Evolutionary conservation across 2,888 invertebrate species (phyloP), one percentile per base, ranked within the genome.

Genomic region (Danaus chrysippus): DNA sequence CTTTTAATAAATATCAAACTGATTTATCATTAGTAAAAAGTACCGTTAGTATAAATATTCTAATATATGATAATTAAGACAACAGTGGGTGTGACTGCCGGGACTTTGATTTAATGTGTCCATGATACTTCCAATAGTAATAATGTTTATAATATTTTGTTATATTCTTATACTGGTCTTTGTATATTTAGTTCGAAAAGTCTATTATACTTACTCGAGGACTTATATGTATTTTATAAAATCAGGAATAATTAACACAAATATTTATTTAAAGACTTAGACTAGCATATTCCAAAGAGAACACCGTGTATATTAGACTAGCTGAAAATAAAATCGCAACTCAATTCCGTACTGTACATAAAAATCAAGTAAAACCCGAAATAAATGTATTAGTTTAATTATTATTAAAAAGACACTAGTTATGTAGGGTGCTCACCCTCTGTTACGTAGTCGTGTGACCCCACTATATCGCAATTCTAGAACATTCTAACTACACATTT

Each of bases 51-150:
- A 42, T 64, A 61, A 61, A 64, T 61, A 56, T 49, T 64, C 58
- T 64, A 64, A 64, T 61, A 53, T 61, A 64, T 64, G 64, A 42
- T 61, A 61, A 64, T 64, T 61, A 58, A 61, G 17, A 17, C 61
- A 53, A 57, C 64, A 52, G 61, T 64, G 56, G 64, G 64, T 42
- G 63, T 56, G 43, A 55, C 56, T 52, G 52, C 52, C 53, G 53
- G 43, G 53, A n/a, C 52, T 53, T 10, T 17, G 15, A 17, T 10
- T 10, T 49, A 17, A 10, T 49, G 49, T 17, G 9, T 13, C 9
- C 9, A 2, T 34, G n/a, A 46, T 46, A 49, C 17, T 17, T 49
- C 17, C 12, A n/a, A 17, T 17, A 49, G 11, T 17, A 49, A 49
- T 49, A 17, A 6, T 5, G 2, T 34, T 34, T 34, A n/a, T 12